A percentile compares a stretch with the other conserved stretches of the same genome.
These are phyloP conservation scores for Rhynchotus rufescens DNA, from an alignment of 2,797 vertebrate species.

Conservation along the genomic window DNA sequence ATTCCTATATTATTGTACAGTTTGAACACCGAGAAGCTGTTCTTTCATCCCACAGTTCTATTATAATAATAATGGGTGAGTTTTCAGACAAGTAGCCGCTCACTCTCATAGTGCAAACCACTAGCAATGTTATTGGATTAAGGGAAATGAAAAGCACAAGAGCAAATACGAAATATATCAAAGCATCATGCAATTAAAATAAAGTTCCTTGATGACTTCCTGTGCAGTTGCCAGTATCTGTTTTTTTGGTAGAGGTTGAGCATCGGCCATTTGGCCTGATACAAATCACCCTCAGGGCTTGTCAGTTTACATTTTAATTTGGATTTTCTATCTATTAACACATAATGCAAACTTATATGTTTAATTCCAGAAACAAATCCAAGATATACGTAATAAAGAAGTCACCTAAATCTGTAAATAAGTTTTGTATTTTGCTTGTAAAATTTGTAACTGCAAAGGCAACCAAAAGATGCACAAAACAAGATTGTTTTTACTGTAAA, in stretches of 20 bases:
- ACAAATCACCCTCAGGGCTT: not conserved
- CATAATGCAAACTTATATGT: not conserved
- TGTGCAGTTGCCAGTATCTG: not conserved
- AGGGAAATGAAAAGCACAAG: not conserved
- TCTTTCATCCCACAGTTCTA: slow-evolving; percentile 1
- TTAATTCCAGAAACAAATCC: not conserved
- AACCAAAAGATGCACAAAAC: not conserved
- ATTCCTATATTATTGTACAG: not conserved
- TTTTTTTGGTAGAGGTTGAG: not conserved
- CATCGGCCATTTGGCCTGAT: not conserved
- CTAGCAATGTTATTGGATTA: not conserved
- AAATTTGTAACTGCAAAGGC: not conserved
- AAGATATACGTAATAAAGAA: not conserved
- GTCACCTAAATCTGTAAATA: not conserved
- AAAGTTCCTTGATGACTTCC: not conserved
- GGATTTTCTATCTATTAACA: not conserved
- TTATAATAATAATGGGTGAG: slow-evolving; percentile 23
- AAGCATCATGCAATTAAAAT: slow-evolving; percentile 4
- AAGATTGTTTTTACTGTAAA: not conserved
- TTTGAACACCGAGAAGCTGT: not conserved
- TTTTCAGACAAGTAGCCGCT: slow-evolving; percentile 7
- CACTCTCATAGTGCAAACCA: not conserved
- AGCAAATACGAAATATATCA: slow-evolving; percentile 18
- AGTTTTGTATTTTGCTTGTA: not conserved
- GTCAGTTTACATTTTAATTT: not conserved